Percentiles rank a stretch among this genome's conserved stretches.
Conservation (phyloP, 1,140 invertebrate genomes). For the Dreissena polymorpha region DNA sequence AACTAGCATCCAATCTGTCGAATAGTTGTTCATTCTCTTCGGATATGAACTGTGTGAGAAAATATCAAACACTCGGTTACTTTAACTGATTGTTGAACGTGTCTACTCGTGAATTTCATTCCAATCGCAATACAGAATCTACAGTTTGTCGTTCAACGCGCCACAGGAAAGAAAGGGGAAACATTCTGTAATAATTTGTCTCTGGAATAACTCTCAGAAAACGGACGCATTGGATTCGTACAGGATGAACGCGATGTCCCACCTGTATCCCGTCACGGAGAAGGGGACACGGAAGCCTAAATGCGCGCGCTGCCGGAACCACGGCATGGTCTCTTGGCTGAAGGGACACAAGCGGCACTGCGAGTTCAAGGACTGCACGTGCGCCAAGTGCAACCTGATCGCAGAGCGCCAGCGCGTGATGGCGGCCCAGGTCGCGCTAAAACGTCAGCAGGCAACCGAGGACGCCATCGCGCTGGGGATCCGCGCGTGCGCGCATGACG, state of each 20-base stretch:
- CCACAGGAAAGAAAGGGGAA: too few species aligned
- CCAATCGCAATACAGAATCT: too few species aligned
- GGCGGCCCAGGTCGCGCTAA: slow-evolving; percentile 92
- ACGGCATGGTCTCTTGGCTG: slow-evolving; percentile 89
- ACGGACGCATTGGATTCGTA: not conserved
- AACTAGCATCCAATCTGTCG: too few species aligned
- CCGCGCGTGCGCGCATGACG: slow-evolving; percentile 93
- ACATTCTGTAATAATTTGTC: too few species aligned
- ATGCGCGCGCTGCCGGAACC: slow-evolving; percentile 87
- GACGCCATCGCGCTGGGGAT: slow-evolving; percentile 96
- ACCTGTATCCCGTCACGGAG: slow-evolving; percentile 77
- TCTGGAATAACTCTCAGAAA: too few species aligned
- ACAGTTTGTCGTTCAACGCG: too few species aligned
- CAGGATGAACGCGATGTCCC: slow-evolving; percentile 70
- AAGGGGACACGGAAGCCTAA: slow-evolving; percentile 80
- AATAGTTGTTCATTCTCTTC: too few species aligned
- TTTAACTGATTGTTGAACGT: too few species aligned
- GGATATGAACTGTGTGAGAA: too few species aligned
- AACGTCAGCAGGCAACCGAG: slow-evolving; percentile 97
- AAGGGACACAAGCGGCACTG: slow-evolving; percentile 96
- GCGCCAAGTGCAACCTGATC: slow-evolving; percentile 91
- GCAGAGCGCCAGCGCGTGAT: slow-evolving; percentile 81
- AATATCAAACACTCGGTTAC: too few species aligned
- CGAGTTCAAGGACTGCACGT: slow-evolving; percentile 88
- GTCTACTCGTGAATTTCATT: too few species aligned